Conservation (phyloP, 2,797 vertebrate genomes). For the Allobates femoralis region DNA sequence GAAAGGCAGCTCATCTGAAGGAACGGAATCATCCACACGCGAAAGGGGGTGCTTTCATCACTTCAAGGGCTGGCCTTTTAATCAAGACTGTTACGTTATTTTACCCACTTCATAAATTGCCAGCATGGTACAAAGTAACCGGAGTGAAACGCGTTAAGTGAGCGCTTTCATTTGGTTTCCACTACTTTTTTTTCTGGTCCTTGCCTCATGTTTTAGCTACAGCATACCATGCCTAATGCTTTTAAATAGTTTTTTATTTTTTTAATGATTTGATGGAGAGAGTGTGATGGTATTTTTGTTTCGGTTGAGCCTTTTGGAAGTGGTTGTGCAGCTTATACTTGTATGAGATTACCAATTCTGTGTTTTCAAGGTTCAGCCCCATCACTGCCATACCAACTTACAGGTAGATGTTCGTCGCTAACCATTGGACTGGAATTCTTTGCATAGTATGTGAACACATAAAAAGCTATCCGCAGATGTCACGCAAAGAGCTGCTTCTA, state of each 20-base stretch:
- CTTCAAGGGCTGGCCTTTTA: constrained; percentile 62
- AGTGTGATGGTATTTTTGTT: constrained; percentile 33
- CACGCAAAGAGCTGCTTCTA: constrained; percentile 43
- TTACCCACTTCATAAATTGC: constrained; percentile 49
- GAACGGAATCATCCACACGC: constrained; percentile 5
- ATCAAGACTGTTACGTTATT: constrained; percentile 60
- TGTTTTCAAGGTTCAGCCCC: constrained; percentile 30
- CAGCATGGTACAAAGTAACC: constrained; percentile 41
- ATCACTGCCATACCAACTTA: constrained; percentile 14
- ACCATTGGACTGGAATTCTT: constrained; percentile 2
- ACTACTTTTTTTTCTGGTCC: constrained; percentile 17
- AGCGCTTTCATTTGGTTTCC: constrained; percentile 28
- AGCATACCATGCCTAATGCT: constrained; percentile 46
- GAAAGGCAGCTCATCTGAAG: constrained; percentile 35
- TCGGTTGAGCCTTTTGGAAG: constrained; percentile 31
- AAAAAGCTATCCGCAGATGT: not conserved
- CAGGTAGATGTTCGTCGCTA: not conserved
- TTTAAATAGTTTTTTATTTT: constrained; percentile 37
- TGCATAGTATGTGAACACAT: constrained; percentile 9
- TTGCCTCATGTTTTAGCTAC: constrained; percentile 54
- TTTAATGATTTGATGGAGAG: constrained; percentile 32
- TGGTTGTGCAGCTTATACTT: constrained; percentile 8
- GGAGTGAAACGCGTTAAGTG: constrained; percentile 15
- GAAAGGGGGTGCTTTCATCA: constrained; percentile 50
- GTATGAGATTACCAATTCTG: not conserved